Evolutionary conservation across 2,113 vertebrate genomes (phyloP).

Genomic region (Pelecanus crispus): DNA sequence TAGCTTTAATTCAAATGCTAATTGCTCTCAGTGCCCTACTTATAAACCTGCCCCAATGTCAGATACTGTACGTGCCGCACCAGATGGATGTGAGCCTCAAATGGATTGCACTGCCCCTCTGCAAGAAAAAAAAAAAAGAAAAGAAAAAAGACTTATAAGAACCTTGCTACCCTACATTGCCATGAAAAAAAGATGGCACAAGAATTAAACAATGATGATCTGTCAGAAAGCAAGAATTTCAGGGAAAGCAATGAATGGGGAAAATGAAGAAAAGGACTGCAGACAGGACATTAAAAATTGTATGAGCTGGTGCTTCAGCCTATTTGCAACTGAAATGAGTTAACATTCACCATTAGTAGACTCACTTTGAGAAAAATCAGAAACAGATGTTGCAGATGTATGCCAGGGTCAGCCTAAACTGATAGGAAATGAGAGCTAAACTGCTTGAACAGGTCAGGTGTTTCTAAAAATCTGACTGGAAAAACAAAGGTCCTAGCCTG

Average conservation of each 20-base stretch:
- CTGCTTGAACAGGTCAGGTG: not conserved
- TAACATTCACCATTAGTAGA: not conserved
- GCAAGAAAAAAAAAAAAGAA: not conserved
- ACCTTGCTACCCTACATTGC: not conserved
- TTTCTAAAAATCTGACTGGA: not conserved
- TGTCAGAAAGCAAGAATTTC: not conserved
- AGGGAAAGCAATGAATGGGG: not conserved
- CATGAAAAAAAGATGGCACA: not conserved
- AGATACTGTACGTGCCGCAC: constrained; percentile 5
- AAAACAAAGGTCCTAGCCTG: not conserved
- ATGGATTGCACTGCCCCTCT: not conserved
- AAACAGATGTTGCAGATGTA: not conserved
- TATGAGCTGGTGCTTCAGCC: not conserved
- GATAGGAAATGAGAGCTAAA: not conserved
- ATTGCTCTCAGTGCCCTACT: constrained; percentile 66
- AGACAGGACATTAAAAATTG: not conserved
- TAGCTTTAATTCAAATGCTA: constrained; percentile 72
- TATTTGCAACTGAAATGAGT: not conserved
- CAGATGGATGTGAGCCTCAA: constrained; percentile 34
- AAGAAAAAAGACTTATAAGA: not conserved
- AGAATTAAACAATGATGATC: not conserved
- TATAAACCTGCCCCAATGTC: constrained; percentile 48
- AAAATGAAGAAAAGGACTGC: not conserved
- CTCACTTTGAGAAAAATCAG: not conserved
- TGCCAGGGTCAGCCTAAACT: not conserved